Conservation (phyloP, 2,113 vertebrate genomes). For the Prochilodus magdalenae region DNA sequence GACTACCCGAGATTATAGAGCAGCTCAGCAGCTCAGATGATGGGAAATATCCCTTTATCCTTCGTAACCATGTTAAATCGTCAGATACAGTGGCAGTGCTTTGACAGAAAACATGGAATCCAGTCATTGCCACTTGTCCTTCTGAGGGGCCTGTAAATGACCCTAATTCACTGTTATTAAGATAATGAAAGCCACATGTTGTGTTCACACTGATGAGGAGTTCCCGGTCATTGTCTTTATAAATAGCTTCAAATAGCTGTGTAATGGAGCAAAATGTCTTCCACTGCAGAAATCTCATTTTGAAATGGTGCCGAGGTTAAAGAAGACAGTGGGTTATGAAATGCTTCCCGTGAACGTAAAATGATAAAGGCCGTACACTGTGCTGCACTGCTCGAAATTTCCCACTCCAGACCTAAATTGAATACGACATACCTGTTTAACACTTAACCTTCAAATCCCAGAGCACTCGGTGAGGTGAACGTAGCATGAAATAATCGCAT, state of each 20-base stretch:
- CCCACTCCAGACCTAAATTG: background rate
- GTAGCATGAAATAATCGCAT: constrained; percentile 7
- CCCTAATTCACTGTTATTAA: background rate
- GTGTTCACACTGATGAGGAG: background rate
- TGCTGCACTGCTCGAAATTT: background rate
- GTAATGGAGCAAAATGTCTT: background rate
- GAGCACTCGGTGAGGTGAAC: background rate
- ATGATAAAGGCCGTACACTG: background rate
- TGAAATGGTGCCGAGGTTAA: background rate
- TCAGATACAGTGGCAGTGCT: background rate
- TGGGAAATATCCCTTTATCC: background rate
- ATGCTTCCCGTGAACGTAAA: background rate
- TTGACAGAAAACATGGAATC: background rate
- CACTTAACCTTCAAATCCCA: background rate
- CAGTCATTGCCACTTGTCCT: background rate
- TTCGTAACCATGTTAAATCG: background rate
- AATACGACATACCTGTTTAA: constrained; percentile 27
- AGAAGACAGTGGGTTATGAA: background rate
- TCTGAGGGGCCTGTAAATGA: background rate
- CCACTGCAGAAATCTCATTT: background rate
- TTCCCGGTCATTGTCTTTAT: background rate
- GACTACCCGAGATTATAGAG: background rate
- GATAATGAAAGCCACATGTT: background rate
- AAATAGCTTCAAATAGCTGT: constrained; percentile 1
- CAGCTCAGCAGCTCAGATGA: background rate